phyloP scores from a whole-genome alignment of 1,140 invertebrate species.

The Pseudomyrmex concolor region DNA sequence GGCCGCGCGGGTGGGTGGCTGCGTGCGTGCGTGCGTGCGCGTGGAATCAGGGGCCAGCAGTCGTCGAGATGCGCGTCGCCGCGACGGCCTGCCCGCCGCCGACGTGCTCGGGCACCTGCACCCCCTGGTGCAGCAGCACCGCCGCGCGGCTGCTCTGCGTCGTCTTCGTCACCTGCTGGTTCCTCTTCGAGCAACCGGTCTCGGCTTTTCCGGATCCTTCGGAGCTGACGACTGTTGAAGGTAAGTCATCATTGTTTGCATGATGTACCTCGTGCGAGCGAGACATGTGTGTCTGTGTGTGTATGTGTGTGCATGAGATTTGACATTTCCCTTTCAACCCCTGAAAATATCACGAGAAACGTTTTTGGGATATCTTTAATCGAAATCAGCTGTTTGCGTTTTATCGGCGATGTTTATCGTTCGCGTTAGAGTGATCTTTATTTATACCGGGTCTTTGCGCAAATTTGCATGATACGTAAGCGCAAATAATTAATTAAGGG shows the following conservation, averaged over 20 bases:
- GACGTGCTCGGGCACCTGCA: slow-evolving; percentile 11
- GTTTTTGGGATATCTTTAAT: too few species aligned
- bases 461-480: too few species aligned
- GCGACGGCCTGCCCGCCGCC: slow-evolving; percentile 33
- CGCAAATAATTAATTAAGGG: too few species aligned
- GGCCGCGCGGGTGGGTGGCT: slow-evolving; percentile 38
- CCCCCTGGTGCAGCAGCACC: slow-evolving; percentile 18
- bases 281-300: too few species aligned
- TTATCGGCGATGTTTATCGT: too few species aligned
- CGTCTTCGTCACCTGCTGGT: slow-evolving; percentile 69
- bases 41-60: slow-evolving; percentile 53
- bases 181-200: slow-evolving; percentile 67
- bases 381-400: too few species aligned
- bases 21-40: slow-evolving; percentile 57
- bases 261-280: background rate
- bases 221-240: slow-evolving; percentile 72
- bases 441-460: too few species aligned
- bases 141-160: slow-evolving; percentile 65
- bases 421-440: too few species aligned
- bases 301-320: background rate
- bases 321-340: background rate
- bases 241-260: slow-evolving; percentile 60
- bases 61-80: slow-evolving; percentile 64
- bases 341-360: background rate
- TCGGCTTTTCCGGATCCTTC: slow-evolving; percentile 75